Evolutionary conservation across 2,797 vertebrate species (phyloP), one percentile per base, ranked within the genome.

Genomic region (Coracias cyanogaster): DNA sequence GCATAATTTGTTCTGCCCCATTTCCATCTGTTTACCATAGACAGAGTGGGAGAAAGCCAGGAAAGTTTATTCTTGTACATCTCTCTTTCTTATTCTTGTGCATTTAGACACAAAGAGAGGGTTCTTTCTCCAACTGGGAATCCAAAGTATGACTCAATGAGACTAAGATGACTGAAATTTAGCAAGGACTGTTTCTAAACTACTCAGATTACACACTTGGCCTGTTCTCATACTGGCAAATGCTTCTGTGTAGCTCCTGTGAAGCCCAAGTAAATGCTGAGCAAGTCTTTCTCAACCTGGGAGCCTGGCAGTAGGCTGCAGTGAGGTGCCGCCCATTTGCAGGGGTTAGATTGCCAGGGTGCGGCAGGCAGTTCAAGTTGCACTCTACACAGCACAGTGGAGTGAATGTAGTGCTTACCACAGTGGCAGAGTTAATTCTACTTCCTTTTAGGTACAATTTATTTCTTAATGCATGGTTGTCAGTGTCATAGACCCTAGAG

Each of bases 201-300:
- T n/a, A 5, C 51, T 76, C 18, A 28, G 28, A 22, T 84, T 55
- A 35, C 58, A 25, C 2, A 2, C 35, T 48, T 69, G 81, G 81
- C 62, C 46, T 17, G 29, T 67, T 81, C 81, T 70, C 74, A 12
- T 54, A 7, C 3, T 72, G 58, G 41, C 54, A 48, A 2, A 2
- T 3, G 7, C 37, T 71, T 31, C 64, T 26, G 9, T 26, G 9
- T 28, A 58, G 70, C 39, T 67, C 41, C 29, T 49, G 1, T 9
- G 55, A 57, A 93, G 84, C 81, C 78, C 82, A 65, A 43, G 87
- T 33, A 46, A 79, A 65, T 12, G 86, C 77, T 84, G 66, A 82
- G 28, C 25, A 70, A 72, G 39, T 5, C 78, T 70, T 77, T 76
- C 83, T 55, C 78, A 82, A 60, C 66, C 46, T 70, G 37, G 43